These are phyloP conservation scores for Neodiprion virginianus DNA, from an alignment of 1,140 invertebrate genomes.

Conservation along the genomic window DNA sequence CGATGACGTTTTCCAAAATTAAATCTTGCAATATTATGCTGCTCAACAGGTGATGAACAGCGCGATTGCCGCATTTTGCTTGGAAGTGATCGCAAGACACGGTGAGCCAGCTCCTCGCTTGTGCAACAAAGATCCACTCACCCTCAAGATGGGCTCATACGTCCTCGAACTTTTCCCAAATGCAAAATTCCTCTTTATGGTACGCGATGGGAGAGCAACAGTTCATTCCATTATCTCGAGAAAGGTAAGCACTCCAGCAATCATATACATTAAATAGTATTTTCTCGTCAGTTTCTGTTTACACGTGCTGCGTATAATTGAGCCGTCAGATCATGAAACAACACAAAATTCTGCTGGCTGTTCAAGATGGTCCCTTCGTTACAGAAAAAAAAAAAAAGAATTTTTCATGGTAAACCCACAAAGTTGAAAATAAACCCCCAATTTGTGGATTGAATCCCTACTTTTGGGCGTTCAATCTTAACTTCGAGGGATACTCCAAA, in stretches of 20 bases:
- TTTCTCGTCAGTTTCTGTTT: conserved; percentile 4
- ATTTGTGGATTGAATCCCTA: too few relatives aligned
- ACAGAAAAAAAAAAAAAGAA: too few relatives aligned
- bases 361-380: too few relatives aligned
- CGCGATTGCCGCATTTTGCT: conserved; percentile 94
- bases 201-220: conserved; percentile 95
- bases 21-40: conserved; percentile 16
- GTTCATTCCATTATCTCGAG: conserved; percentile 98
- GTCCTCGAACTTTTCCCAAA: conserved; percentile 81
- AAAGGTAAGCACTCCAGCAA: conserved; percentile 67
- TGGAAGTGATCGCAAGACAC: conserved; percentile 95
- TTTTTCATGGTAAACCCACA: too few relatives aligned
- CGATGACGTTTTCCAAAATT: too few relatives aligned
- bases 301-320: too few relatives aligned
- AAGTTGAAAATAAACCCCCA: too few relatives aligned
- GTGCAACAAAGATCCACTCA: conserved; percentile 99
- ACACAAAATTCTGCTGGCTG: too few relatives aligned
- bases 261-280: conserved; percentile 20
- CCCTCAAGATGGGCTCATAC: conserved; percentile 92
- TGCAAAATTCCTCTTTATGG: conserved; percentile 98
- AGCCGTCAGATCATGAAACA: too few relatives aligned
- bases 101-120: conserved; percentile 90
- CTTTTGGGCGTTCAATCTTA: too few relatives aligned
- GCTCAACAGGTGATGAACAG: conserved; percentile 81
- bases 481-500: too few relatives aligned